Percentiles rank a stretch among this genome's conserved stretches.
phyloP scores from a whole-genome alignment of 2,113 vertebrate genomes.

The Perognathus longimembris region DNA sequence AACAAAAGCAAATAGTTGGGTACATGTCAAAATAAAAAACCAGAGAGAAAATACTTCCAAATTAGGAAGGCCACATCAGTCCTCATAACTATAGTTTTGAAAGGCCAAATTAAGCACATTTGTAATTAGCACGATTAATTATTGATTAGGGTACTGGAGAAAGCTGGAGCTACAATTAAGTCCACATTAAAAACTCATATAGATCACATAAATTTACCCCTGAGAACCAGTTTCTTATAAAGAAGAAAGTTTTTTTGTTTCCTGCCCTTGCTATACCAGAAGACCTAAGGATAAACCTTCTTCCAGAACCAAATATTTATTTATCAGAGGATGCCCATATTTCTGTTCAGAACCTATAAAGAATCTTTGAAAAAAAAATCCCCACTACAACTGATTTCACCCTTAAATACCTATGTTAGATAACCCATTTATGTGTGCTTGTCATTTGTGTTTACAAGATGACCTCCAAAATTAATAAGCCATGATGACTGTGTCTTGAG shows the following conservation, averaged over 20 bases:
- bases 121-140: slow-evolving; percentile 52
- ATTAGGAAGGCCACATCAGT: slow-evolving; percentile 57
- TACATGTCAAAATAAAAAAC: slow-evolving; percentile 55
- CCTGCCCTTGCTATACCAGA: background rate
- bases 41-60: slow-evolving; percentile 73
- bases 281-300: background rate
- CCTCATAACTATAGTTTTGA: background rate
- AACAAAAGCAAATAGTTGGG: slow-evolving; percentile 18
- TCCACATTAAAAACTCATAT: background rate
- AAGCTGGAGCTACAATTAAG: background rate
- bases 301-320: background rate
- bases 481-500: background rate
- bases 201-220: background rate
- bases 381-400: background rate
- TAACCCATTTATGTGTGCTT: background rate
- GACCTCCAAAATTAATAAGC: background rate
- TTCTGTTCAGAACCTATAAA: background rate
- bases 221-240: slow-evolving; percentile 5
- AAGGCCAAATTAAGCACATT: slow-evolving; percentile 24
- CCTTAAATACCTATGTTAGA: background rate
- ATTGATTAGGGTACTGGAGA: background rate
- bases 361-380: background rate
- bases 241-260: slow-evolving; percentile 14
- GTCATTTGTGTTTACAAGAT: background rate
- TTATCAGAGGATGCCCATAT: background rate